Evolutionary conservation across 2,797 vertebrate species (phyloP), one percentile per base, ranked within the genome.

Genomic region (Ficedula albicollis): DNA sequence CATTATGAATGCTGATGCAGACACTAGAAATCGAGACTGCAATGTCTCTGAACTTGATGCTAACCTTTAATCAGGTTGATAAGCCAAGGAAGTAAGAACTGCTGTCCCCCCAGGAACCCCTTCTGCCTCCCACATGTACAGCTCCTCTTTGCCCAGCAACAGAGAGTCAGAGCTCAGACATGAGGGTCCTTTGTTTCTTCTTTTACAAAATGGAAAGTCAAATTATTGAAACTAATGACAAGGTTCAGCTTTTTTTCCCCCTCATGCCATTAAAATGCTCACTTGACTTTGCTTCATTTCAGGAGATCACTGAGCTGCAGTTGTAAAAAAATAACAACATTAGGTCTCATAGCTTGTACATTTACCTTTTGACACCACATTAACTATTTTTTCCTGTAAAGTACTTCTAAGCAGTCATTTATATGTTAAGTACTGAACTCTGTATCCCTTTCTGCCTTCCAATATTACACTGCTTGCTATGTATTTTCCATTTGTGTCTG

Each of bases 401-500:
- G 68, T 75, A 83, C 60, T 93, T 81, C 59, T 49, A 46, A 92
- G 52, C 51, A 95, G 74, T 78, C 69, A 91, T 96, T 92, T 87
- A 87, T 95, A 90, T 76, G 80, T 91, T 70, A 91, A 91, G 60
- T 84, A 72, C 83, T 88, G 56, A 85, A 94, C 93, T 74, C 30
- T 63, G n/a, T 29, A 46, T 77, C 38, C 59, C 34, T 81, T 54
- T 82, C 58, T 81, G 72, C 60, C 83, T 90, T 84, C 92, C 67
- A 64, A 15, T 90, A 93, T 73, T 58, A 68, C 41, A 67, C 23
- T 66, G 30, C 44, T 58, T 76, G 46, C 55, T 90, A 34, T 87
- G 92, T 84, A 86, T 88, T 96, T 96, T 96, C 63, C 59, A 78
- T 13, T 84, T 68, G 38, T 81, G 74, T 72, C 89, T 92, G 54